Evolutionary conservation across 2,113 vertebrate species (phyloP), one percentile per base, ranked within the genome.

Genomic region (Pavo muticus): DNA sequence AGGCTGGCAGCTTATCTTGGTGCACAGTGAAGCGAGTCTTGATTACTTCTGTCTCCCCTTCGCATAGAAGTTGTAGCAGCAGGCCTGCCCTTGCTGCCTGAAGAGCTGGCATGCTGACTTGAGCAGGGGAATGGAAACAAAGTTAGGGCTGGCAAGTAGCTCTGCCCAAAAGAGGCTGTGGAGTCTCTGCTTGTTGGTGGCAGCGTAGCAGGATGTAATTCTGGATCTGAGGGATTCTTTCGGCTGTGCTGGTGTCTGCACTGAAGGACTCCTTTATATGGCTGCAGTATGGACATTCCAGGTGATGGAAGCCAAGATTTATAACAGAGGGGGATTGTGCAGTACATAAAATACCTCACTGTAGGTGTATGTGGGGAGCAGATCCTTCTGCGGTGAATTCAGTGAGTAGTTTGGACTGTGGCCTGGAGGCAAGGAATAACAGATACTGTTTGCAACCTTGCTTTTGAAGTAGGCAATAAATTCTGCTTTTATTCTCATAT

Each of bases 251-350:
- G 75, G 52, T 39, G 60, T 54, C 47, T 64, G 57, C 44, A 2
- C 13, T 90, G 76, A 88, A 94, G 74, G 65, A 14, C 17, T 67
- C 23, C 47, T 82, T 60, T 42, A 6, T 78, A 37, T 35, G 39
- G 42, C 17, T 1, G 1, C 30, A 57, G 25, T 13, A 7, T 47
- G 39, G 61, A 87, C 40, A 59, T 2, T 47, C 44, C 14, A 44
- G 63, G 17, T 71, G 59, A 63, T 76, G 64, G 21, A 86, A 90
- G 75, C 59, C 60, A 70, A 54, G 50, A 32, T 79, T 50, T 88
- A 88, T n/a, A 80, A 61, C 86, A 84, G 64, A 88, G 85, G 32
- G 4, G 39, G 64, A 39, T 44, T 82, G 61, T 86, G 76, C 21
- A n/a, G 54, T 45, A 4, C 44, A 37, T 77, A 48, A 84, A 84